A percentile compares a stretch with the other conserved stretches of the same genome.
Conservation (phyloP, 1,140 invertebrate genomes). For the Drosophila tristis region DNA sequence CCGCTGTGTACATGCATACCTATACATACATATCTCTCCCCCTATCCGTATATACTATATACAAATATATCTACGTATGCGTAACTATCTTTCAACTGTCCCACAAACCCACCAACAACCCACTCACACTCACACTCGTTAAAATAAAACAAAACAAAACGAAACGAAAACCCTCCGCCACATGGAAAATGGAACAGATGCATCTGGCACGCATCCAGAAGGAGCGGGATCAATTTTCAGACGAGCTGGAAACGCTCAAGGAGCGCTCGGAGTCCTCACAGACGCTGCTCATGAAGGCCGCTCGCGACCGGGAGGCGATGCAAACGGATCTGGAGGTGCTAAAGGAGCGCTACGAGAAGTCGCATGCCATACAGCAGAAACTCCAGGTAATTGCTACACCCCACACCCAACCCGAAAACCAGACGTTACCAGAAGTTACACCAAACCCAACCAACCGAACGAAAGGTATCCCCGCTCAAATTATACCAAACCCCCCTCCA, state of each 20-base stretch:
- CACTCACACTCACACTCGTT: slow-evolving; percentile 11
- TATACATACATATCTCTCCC: slow-evolving; percentile 38
- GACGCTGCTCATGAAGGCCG: slow-evolving; percentile 91
- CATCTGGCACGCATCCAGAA: slow-evolving; percentile 92
- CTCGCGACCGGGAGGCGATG: slow-evolving; percentile 92
- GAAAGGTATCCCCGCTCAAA: slow-evolving; percentile 14
- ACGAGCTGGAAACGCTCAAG: slow-evolving; percentile 92
- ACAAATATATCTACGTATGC: slow-evolving; percentile 59
- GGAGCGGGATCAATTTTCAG: slow-evolving; percentile 92
- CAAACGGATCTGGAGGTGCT: slow-evolving; percentile 93
- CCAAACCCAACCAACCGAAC: background rate
- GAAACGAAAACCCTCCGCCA: slow-evolving; percentile 22
- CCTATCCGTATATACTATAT: slow-evolving; percentile 36
- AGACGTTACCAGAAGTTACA: slow-evolving; percentile 11
- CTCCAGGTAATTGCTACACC: slow-evolving; percentile 87
- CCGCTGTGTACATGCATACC: slow-evolving; percentile 41
- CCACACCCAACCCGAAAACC: slow-evolving; percentile 3
- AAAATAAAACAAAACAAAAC: slow-evolving; percentile 14
- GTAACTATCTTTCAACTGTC: slow-evolving; percentile 75
- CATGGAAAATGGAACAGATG: slow-evolving; percentile 83
- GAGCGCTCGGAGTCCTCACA: slow-evolving; percentile 92
- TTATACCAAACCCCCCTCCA: slow-evolving; percentile 20
- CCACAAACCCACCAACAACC: slow-evolving; percentile 4
- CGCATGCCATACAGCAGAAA: slow-evolving; percentile 92
- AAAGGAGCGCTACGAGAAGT: slow-evolving; percentile 95